Conservation (phyloP, 2,797 vertebrate species). For the Erpetoichthys calabaricus region DNA sequence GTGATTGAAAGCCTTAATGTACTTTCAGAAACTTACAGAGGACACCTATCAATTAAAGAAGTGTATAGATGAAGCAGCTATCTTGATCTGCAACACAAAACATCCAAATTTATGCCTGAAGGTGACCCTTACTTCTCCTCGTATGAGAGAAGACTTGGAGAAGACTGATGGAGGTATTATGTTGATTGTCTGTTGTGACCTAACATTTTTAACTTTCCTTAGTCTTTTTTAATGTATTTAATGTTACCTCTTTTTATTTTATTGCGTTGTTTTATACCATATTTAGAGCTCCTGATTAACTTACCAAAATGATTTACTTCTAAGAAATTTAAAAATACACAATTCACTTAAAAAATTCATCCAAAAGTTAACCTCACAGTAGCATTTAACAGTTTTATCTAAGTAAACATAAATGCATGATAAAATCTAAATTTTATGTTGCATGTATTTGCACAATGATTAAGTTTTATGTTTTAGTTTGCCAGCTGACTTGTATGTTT, state of each 20-base stretch:
- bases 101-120: conserved; percentile 86
- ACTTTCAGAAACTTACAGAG: conserved; percentile 82
- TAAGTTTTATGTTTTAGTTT: too few relatives aligned
- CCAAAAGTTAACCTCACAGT: not conserved
- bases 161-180: conserved; percentile 63
- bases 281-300: not conserved
- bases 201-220: too few relatives aligned
- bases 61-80: conserved; percentile 73
- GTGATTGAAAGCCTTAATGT: conserved; percentile 1
- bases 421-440: too few relatives aligned
- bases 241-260: conserved; percentile 1
- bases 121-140: conserved; percentile 84
- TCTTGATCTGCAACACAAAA: conserved; percentile 72
- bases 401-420: too few relatives aligned
- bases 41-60: conserved; percentile 82
- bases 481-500: conserved; percentile 12
- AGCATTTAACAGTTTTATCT: not conserved
- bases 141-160: conserved; percentile 79
- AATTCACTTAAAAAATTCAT: too few relatives aligned
- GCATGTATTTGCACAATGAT: too few relatives aligned
- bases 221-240: not conserved
- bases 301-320: too few relatives aligned
- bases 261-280: not conserved
- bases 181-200: conserved; percentile 3
- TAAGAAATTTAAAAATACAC: not conserved